Evolutionary conservation across 64 coral and sea anemone genomes (phyloP), one percentile per base, ranked within the genome.

Genomic region (Dendrophyllia cribrosa): DNA sequence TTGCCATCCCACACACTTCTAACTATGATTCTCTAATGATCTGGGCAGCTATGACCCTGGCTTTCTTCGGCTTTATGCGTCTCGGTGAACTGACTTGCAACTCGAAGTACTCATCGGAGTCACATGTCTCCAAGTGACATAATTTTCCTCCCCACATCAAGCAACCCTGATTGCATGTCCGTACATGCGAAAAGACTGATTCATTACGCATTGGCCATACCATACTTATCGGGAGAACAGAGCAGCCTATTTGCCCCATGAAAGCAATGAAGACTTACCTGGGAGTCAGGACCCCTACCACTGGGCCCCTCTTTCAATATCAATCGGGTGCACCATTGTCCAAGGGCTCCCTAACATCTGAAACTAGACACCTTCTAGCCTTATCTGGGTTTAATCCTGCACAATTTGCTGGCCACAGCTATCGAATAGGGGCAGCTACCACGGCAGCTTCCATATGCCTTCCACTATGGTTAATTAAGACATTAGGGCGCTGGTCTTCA

Each of bases 21-120:
- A 62, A 81, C 58, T 83, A 74, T 44, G 68, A 84, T 23, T 89
- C 85, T 62, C 8, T 94, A 5, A 88, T 94, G 86, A 58, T 94
- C 3, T 94, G 77, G 92, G 66, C 92, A 5, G 78, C 86, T 14
- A 89, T 94, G 86, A 89, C 51, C 1, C 15, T 90, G 13, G 87
- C 87, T 7, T 90, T 94, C 43, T 94, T 94, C 20, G 93, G 87
- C 66, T 94, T 94, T 24, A 1, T 93, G 0, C 51, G 79, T 3
- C 47, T 90, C 2, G 72, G 93, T 58, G 87, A 94, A 82, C 24
- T 94, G 5, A 94, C 78, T 26, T 90, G 93, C 23, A 93, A 93
- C 48, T 79, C 52, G 0, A 48, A 59, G n/a, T 85, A 61, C 15
- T 47, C 6, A 10, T 34, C 34, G 9, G 17, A 60, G 0, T 15